Conservation (phyloP, 2,113 vertebrate genomes). For the Heterotilapia buettikoferi region DNA sequence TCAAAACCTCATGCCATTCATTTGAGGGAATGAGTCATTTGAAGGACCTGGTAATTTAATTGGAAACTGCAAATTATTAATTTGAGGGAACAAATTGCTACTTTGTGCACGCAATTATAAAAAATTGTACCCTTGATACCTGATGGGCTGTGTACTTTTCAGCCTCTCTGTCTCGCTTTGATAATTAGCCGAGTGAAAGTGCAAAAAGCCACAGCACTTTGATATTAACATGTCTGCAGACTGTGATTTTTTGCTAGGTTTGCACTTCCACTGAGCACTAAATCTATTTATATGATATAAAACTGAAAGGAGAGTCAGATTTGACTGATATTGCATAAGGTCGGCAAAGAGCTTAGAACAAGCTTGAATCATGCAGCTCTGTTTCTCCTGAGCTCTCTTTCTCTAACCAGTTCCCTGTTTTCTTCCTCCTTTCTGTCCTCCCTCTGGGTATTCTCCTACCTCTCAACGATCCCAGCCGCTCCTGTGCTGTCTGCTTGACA, state of each 20-base stretch:
- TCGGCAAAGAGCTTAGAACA: not conserved
- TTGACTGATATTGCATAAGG: not conserved
- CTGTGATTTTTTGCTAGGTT: not conserved
- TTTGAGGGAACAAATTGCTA: not conserved
- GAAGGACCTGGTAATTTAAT: not conserved
- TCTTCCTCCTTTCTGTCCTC: not conserved
- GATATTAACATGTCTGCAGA: not conserved
- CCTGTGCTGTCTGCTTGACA: slow-evolving; percentile 24
- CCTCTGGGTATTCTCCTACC: slow-evolving; percentile 10
- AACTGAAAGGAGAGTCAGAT: not conserved
- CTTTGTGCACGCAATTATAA: not conserved
- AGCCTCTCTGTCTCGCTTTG: not conserved
- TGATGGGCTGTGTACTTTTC: not conserved
- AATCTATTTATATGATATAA: not conserved
- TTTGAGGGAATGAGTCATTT: not conserved
- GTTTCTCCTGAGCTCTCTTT: not conserved
- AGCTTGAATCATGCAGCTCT: not conserved
- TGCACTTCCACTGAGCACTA: not conserved
- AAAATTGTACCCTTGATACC: not conserved
- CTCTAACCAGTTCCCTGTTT: not conserved
- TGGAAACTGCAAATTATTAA: not conserved
- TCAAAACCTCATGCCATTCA: not conserved
- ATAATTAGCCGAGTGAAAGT: not conserved
- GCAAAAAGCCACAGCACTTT: not conserved
- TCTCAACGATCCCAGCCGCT: slow-evolving; percentile 9